Percentiles rank a stretch among this genome's conserved stretches.
These are phyloP conservation scores for Malthinus flaveolus DNA, from an alignment of 2,888 invertebrate species.

Conservation along the genomic window DNA sequence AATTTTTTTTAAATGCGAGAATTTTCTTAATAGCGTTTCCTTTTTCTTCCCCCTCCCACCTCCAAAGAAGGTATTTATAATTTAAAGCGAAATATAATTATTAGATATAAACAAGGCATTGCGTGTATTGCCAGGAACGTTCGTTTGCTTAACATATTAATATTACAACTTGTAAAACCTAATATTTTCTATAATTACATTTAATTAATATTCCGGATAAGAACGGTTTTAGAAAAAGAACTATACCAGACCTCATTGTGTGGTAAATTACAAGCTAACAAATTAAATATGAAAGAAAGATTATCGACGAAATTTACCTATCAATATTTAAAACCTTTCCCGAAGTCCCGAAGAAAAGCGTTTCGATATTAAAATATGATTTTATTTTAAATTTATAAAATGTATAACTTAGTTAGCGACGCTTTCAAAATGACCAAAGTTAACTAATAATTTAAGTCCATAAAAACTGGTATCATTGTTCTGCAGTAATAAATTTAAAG, in stretches of 20 bases:
- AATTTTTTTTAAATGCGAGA: too few relatives aligned
- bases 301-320: too few relatives aligned
- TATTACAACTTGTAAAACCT: conserved; percentile 1
- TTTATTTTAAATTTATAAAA: conserved; percentile 37
- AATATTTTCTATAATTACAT: conserved; percentile 3
- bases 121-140: conserved; percentile 2
- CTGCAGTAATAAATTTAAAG: conserved; percentile 55
- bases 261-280: not conserved
- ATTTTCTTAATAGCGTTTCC: too few relatives aligned
- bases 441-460: conserved; percentile 56
- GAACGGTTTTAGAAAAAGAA: not conserved
- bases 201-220: not conserved
- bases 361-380: not conserved
- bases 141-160: conserved; percentile 4
- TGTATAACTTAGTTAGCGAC: conserved; percentile 51
- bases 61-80: not conserved
- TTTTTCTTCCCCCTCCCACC: not conserved
- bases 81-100: not conserved
- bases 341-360: too few relatives aligned
- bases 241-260: not conserved
- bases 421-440: conserved; percentile 52
- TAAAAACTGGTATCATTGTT: conserved; percentile 57
- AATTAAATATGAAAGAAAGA: too few relatives aligned
- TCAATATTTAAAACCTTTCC: too few relatives aligned
- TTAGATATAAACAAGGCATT: not conserved